Base-by-base conservation (phyloP, 2,888 invertebrate species). In the Helobdella robusta region DNA sequence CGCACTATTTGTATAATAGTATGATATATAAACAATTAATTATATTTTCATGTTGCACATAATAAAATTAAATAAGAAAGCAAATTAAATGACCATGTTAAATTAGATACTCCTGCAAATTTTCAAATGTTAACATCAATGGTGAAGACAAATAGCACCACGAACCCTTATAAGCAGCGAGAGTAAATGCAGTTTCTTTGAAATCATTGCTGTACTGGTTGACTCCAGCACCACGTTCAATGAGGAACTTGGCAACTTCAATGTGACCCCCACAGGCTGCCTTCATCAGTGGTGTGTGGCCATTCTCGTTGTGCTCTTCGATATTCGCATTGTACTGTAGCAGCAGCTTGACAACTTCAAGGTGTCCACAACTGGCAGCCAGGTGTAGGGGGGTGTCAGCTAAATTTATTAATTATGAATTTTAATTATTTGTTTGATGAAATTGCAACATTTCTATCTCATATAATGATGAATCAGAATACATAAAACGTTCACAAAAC, bases 191-290 rank as follows among this genome's bases (percentile, higher is more conserved):
- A n/a, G 93, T 93, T 82, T 98, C 98, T 81, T 98, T 94, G 82
- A 97, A 95, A 83, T 95, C 94, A 83, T 94, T 94, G 67, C 93
- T 94, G 82, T 94, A 94, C 70, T 95, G 93, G 84, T 97, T 95
- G 77, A 97, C 95, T 72, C 93, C 92, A 70, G 95, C 95, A 69
- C 95, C 95, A 81, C 91, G 87, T 73, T 89, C 87, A 65, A 95
- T 83, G 61, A 95, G 84, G 76, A 92, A 86, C 83, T 75, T 64
- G 52, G 79, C 79, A 23, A 79, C 79, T 3, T 76, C 76, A 23
- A 81, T 75, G 74, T 80, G 78, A 3, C 81, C 81, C 4, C 77
- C 77, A 68, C 76, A 77, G 52, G 79, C 78, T 4, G 80, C 81
- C 71, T 83, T 82, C 82, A 83, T 83, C 66, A 82, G 75, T 56